phyloP scores from a whole-genome alignment of 2,113 vertebrate species.

The Seriola quinqueradiata region DNA sequence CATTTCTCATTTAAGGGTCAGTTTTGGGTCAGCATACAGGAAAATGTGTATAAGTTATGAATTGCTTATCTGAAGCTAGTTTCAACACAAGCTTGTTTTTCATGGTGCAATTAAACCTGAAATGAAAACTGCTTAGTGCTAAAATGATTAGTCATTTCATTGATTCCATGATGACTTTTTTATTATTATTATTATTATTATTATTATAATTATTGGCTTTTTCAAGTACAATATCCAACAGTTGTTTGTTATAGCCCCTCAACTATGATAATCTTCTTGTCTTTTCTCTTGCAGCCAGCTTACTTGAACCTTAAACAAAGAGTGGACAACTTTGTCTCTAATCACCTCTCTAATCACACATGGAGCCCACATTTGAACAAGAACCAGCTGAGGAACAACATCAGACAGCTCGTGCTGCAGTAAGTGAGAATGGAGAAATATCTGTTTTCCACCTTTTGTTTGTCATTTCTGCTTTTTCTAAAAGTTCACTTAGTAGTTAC shows the following conservation, averaged over 20 bases:
- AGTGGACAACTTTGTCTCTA: constrained; percentile 98
- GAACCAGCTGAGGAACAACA: constrained; percentile 98
- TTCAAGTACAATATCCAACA: background rate
- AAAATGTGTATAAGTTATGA: too few relatives aligned
- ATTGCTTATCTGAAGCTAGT: too few relatives aligned
- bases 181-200: background rate
- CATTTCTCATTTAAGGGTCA: background rate
- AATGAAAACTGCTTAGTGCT: background rate
- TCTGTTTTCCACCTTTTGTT: background rate
- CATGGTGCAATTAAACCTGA: too few relatives aligned
- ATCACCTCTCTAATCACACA: constrained; percentile 97
- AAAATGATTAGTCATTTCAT: too few relatives aligned
- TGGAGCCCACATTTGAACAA: constrained; percentile 99
- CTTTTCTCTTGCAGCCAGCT: constrained; percentile 87
- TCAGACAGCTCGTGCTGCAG: constrained; percentile 97
- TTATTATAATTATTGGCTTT: background rate
- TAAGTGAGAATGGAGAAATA: constrained; percentile 80
- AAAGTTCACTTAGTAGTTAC: too few relatives aligned
- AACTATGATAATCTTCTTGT: background rate
- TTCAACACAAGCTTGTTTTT: too few relatives aligned
- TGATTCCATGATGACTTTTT: too few relatives aligned
- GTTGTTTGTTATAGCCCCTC: background rate
- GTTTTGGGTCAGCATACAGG: background rate
- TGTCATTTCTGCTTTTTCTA: too few relatives aligned
- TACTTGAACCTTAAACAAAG: constrained; percentile 97